Conservation (phyloP, 2,113 vertebrate species). For the Nerophis lumbriciformis region DNA sequence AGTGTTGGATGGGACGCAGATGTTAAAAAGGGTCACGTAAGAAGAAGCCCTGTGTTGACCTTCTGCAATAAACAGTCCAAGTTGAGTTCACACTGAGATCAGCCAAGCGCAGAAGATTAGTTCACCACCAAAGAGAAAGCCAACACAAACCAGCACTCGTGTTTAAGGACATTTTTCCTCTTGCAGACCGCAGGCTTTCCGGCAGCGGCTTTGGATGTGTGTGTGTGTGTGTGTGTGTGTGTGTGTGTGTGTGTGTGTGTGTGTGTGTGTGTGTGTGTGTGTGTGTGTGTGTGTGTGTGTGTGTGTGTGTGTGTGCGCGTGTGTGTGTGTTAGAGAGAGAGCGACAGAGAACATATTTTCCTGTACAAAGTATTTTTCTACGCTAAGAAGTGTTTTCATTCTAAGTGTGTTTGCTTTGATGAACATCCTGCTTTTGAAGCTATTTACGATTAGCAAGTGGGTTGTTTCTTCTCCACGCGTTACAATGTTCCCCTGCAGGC, state of each 20-base stretch:
- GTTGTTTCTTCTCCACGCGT: constrained; percentile 1
- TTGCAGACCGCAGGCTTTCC: constrained; percentile 54
- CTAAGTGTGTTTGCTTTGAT: constrained; percentile 42
- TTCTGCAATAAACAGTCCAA: not conserved
- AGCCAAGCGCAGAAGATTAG: constrained; percentile 57
- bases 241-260: constrained; percentile 24
- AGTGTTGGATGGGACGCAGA: too few relatives aligned
- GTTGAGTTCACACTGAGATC: constrained; percentile 33
- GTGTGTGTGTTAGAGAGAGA: not conserved
- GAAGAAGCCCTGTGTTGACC: not conserved
- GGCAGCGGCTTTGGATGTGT: constrained; percentile 46
- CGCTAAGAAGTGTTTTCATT: constrained; percentile 43
- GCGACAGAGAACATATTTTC: not conserved
- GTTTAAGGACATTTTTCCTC: constrained; percentile 61
- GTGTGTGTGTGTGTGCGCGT: not conserved
- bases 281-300: constrained; percentile 5
- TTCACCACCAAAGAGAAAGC: constrained; percentile 48
- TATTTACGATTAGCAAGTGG: constrained; percentile 30
- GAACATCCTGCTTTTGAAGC: constrained; percentile 22
- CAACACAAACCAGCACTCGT: constrained; percentile 59
- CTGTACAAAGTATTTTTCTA: constrained; percentile 17
- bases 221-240: constrained; percentile 8
- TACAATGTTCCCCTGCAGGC: constrained; percentile 20
- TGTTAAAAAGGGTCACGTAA: not conserved
- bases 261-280: constrained; percentile 4